Conservation (phyloP, 2,113 vertebrate genomes). For the Oxyruncus cristatus region DNA sequence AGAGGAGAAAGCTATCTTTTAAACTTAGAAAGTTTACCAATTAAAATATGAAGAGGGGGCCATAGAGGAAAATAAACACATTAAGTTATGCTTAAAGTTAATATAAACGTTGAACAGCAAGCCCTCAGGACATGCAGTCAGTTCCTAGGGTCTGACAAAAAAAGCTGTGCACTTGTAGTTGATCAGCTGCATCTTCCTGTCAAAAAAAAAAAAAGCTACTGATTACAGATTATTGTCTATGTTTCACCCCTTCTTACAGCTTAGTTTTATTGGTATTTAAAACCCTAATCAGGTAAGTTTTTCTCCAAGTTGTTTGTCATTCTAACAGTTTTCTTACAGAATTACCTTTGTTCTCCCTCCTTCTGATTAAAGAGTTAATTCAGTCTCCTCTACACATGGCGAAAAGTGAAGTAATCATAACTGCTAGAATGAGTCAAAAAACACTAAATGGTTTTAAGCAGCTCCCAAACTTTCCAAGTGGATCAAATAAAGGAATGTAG, state of each 20-base stretch:
- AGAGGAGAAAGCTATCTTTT: neutral
- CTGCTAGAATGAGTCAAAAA: neutral
- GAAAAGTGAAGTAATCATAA: neutral
- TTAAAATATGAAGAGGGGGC: neutral
- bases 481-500: neutral
- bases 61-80: neutral
- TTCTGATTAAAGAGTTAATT: neutral
- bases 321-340: neutral
- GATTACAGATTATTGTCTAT: neutral
- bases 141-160: neutral
- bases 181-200: neutral
- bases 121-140: neutral
- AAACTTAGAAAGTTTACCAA: neutral
- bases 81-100: neutral
- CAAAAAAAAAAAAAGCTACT: neutral
- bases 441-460: neutral
- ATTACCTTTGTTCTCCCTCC: neutral
- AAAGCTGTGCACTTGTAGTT: neutral
- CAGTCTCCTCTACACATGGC: neutral
- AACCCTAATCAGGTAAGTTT: neutral
- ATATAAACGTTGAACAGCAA: neutral
- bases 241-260: neutral
- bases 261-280: neutral
- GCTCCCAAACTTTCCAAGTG: neutral
- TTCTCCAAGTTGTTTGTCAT: neutral